A percentile compares a stretch with the other conserved stretches of the same genome.
Evolutionary conservation across 1,140 invertebrate species (phyloP).

Genomic region (Mamestra configurata): DNA sequence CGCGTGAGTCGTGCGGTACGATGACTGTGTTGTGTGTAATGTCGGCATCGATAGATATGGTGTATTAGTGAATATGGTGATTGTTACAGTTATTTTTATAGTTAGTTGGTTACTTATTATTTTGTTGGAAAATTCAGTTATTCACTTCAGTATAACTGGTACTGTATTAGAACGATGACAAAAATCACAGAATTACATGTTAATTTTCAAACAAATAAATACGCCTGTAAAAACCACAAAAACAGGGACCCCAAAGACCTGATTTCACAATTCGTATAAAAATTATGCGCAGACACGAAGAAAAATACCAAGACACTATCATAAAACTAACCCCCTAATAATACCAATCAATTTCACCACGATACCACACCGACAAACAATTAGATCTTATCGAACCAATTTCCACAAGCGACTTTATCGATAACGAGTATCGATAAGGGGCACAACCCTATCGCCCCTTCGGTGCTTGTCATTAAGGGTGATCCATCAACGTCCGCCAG

Average conservation of each 20-base stretch:
- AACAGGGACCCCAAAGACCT: neutral
- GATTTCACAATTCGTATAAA: neutral
- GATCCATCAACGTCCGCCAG: slow-evolving; percentile 87
- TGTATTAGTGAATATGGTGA: neutral
- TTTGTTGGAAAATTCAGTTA: no score
- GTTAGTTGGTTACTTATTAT: no score
- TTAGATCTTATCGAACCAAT: slow-evolving; percentile 69
- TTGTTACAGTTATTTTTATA: neutral
- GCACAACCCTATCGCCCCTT: slow-evolving; percentile 73
- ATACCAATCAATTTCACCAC: slow-evolving; percentile 43
- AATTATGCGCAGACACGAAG: neutral
- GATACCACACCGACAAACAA: slow-evolving; percentile 42
- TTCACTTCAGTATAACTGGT: no score
- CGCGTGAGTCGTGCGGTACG: slow-evolving; percentile 47
- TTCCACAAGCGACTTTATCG: slow-evolving; percentile 66
- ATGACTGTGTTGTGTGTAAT: neutral
- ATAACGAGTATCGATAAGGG: slow-evolving; percentile 63
- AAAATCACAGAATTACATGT: no score
- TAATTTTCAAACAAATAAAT: no score
- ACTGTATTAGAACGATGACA: no score
- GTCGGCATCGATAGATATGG: neutral
- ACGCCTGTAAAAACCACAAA: no score
- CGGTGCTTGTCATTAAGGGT: slow-evolving; percentile 86
- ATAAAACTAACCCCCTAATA: slow-evolving; percentile 36
- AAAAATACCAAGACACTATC: slow-evolving; percentile 16